Evolutionary conservation across 2,113 vertebrate genomes (phyloP).

Genomic region (Clarias batrachus): DNA sequence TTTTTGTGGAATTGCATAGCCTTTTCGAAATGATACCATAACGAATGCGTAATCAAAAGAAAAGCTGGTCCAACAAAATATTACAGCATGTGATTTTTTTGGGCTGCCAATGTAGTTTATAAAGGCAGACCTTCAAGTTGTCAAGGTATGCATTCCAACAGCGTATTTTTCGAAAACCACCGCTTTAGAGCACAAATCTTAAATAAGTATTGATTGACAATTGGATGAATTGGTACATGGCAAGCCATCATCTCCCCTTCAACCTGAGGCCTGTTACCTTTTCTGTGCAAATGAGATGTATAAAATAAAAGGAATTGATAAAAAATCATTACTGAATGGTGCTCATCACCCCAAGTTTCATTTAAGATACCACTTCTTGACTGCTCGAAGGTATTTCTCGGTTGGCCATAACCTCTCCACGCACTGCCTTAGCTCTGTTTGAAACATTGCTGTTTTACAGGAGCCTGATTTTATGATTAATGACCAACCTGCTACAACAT

Average conservation of each 20-base stretch:
- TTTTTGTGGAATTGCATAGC: too few species aligned
- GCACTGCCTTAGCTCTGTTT: neutral
- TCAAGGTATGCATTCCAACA: too few species aligned
- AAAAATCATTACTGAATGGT: neutral
- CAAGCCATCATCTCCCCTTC: neutral
- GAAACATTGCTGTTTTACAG: neutral
- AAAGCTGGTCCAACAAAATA: too few species aligned
- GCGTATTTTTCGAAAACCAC: too few species aligned
- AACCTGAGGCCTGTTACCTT: neutral
- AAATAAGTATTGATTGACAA: neutral
- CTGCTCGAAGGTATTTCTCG: neutral
- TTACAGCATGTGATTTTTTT: too few species aligned
- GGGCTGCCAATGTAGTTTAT: too few species aligned
- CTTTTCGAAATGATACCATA: too few species aligned
- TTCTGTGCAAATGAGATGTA: neutral
- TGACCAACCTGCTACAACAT: neutral
- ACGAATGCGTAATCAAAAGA: too few species aligned
- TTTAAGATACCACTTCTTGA: neutral
- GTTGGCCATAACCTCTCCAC: neutral
- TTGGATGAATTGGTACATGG: neutral
- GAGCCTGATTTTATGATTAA: neutral
- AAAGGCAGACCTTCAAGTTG: too few species aligned
- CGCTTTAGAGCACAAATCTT: neutral
- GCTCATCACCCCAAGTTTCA: neutral
- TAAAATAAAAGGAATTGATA: neutral